Conservation (phyloP, 2,797 vertebrate genomes). For the Aplochiton taeniatus region DNA sequence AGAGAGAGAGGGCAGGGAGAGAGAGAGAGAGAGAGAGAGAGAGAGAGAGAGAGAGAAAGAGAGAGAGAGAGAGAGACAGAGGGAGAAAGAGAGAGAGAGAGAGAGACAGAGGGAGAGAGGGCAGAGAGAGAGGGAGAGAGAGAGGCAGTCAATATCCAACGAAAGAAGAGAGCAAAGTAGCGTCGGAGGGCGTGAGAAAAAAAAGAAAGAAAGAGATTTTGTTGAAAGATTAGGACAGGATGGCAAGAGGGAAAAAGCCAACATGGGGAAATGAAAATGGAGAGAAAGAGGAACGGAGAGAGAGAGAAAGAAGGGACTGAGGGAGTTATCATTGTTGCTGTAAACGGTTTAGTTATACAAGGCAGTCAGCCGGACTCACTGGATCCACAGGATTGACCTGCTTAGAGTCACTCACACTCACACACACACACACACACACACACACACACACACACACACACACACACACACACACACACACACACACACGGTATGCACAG, state of each 20-base stretch:
- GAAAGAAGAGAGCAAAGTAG: constrained; percentile 17
- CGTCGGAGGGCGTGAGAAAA: constrained; percentile 21
- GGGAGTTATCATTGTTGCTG: constrained; percentile 47
- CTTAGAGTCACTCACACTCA: constrained; percentile 29
- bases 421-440: constrained; percentile 4
- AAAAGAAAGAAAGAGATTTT: constrained; percentile 3
- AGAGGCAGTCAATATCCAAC: neutral
- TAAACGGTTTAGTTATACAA: constrained; percentile 58
- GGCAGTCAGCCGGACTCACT: constrained; percentile 36
- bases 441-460: constrained; percentile 31
- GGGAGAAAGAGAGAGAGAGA: neutral
- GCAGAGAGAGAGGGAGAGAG: neutral
- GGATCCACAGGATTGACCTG: constrained; percentile 49
- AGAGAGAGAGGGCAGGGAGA: constrained; percentile 22
- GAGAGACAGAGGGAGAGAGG: neutral
- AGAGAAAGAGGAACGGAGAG: neutral
- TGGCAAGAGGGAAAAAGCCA: constrained; percentile 14
- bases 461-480: constrained; percentile 29
- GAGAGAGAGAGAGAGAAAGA: constrained; percentile 22
- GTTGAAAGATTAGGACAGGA: neutral
- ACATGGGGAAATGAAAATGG: constrained; percentile 10
- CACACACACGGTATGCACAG: constrained; percentile 11
- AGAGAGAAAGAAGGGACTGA: constrained; percentile 27
- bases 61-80: constrained; percentile 1
- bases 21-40: constrained; percentile 19